These are phyloP conservation scores for Ophion ellenae DNA, from an alignment of 2,888 invertebrate genomes.

Conservation along the genomic window DNA sequence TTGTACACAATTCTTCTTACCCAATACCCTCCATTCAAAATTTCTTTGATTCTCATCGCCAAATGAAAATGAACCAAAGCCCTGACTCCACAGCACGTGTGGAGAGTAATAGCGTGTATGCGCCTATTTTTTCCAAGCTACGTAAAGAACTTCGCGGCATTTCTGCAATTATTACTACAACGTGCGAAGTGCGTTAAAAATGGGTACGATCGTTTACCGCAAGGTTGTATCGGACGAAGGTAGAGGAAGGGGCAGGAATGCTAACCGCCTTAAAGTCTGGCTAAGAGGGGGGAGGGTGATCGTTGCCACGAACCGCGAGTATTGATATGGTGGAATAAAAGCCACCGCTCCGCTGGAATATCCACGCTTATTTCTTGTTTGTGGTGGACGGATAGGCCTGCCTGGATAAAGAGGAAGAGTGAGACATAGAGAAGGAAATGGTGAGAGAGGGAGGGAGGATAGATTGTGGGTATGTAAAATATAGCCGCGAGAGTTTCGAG, in stretches of 20 bases:
- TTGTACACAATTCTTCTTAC: background rate
- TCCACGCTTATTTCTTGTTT: constrained; percentile 59
- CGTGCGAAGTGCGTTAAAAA: background rate
- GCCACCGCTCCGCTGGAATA: constrained; percentile 53
- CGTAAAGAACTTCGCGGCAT: background rate
- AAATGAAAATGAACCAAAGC: background rate
- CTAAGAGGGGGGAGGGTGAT: constrained; percentile 14
- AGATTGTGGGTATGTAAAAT: constrained; percentile 78
- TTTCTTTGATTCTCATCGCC: background rate
- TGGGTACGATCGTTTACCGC: constrained; percentile 10
- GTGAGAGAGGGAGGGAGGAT: constrained; percentile 70
- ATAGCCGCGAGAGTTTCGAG: constrained; percentile 71
- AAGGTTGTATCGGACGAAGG: constrained; percentile 2
- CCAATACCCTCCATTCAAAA: background rate
- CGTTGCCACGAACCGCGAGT: constrained; percentile 22
- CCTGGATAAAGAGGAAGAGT: constrained; percentile 49
- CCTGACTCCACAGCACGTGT: background rate
- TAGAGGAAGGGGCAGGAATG: background rate
- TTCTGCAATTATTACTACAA: background rate
- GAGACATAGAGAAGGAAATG: constrained; percentile 60
- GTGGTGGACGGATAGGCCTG: constrained; percentile 15
- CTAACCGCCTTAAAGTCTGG: constrained; percentile 25
- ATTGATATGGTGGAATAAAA: constrained; percentile 58
- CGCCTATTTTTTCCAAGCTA: background rate
- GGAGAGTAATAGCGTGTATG: background rate